Base-by-base conservation (phyloP, 1,140 invertebrate species). In the Drosophila cardini region DNA sequence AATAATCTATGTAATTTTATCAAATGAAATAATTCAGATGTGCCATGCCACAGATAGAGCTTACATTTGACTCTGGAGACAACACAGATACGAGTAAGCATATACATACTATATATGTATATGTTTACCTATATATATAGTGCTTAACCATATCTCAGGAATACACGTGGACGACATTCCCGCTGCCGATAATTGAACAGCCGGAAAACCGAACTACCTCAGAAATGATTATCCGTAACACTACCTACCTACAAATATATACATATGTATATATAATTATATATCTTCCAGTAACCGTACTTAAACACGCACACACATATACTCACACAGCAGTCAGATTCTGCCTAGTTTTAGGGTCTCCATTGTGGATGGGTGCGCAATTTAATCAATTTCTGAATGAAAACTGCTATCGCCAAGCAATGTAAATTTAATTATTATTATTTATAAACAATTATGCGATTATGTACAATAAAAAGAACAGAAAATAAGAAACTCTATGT, bases 191-290 rank as follows among this genome's bases (percentile, higher is more conserved):
- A 58, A 40, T 34, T 5, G 30, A 62, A 73, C 55, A 60, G 48
- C 56, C 67, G 53, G 65, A 78, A 76, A 61, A 79, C 87, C 84
- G 76, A 70, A 87, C 82, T 86, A 86, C 84, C 83, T 89, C 83
- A 86, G 53, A 58, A 67, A 62, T 65, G 57, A 61, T 64, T 50
- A 50, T 26, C 57, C 56, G 55, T 64, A 79, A 53, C 60, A 70
- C 57, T 63, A 70, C 57, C 46, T 72, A 26, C 21, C 5, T 26
- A 26, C 21, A 26, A 26, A 26, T 26, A 26, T 26, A 50, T 34
- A 30, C 46, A 63, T 11, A 60, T 2, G 13, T 60, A 18, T 34
- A 50, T 50, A n/a, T n/a, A n/a, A n/a, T 11, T 18, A 36, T 45
- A 52, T 57, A 55, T 58, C 71, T 86, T 86, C 74, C 79, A 78